phyloP scores from a whole-genome alignment of 2,797 vertebrate species.

The Gila robusta region DNA sequence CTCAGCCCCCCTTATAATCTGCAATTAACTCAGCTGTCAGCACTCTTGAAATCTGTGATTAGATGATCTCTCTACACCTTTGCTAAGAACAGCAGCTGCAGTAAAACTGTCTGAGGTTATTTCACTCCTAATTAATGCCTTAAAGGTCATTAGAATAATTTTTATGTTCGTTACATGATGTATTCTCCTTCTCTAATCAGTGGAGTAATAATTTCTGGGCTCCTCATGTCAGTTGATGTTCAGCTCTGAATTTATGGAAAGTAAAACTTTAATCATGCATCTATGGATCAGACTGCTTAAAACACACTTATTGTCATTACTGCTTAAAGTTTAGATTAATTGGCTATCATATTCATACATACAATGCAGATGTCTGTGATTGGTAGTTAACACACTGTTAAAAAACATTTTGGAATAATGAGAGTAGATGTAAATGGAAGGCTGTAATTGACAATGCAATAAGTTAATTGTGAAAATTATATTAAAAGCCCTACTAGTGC shows the following conservation, averaged over 20 bases:
- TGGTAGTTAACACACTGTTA: neutral
- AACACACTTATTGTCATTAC: neutral
- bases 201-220: neutral
- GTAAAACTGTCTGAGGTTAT: neutral
- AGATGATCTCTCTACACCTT: conserved; percentile 15
- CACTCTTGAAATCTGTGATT: conserved; percentile 8
- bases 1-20: neutral
- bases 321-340: neutral
- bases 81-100: conserved; percentile 4
- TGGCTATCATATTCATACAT: neutral
- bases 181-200: neutral
- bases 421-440: neutral
- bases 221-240: neutral
- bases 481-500: neutral
- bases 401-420: neutral
- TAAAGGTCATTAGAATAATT: neutral
- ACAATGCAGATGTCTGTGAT: neutral
- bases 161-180: neutral
- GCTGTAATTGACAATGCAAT: neutral
- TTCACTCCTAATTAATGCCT: neutral
- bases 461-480: neutral
- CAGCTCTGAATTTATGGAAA: neutral
- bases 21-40: conserved; percentile 11
- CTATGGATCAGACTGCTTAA: neutral
- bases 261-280: neutral